phyloP scores from a whole-genome alignment of 1,140 invertebrate genomes.

The Drosophila willistoni region DNA sequence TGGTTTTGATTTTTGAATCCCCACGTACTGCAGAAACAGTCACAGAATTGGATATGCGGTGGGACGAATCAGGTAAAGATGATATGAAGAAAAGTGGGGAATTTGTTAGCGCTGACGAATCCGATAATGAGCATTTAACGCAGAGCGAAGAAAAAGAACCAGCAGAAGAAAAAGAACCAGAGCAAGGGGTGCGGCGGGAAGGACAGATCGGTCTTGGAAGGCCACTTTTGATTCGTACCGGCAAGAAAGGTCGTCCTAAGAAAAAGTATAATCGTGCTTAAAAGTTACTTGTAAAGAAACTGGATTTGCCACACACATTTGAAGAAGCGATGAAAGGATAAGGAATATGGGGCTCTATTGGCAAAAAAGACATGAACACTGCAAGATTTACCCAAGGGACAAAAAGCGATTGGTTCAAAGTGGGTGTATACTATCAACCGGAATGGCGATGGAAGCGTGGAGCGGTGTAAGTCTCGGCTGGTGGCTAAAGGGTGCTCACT shows the following conservation, averaged over 20 bases:
- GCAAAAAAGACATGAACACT: not conserved
- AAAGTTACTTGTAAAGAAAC: not conserved
- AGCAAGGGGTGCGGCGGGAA: no score
- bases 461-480: no score
- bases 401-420: no score
- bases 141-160: not conserved
- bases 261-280: not conserved
- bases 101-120: no score
- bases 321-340: not conserved
- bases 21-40: no score
- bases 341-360: not conserved
- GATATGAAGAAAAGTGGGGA: no score
- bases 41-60: no score
- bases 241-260: not conserved
- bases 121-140: no score
- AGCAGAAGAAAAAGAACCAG: not conserved
- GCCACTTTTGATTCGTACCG: not conserved
- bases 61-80: no score
- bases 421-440: conserved; percentile 3
- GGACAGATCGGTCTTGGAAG: not conserved
- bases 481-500: not conserved
- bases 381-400: no score
- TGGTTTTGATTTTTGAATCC: no score
- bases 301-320: not conserved
- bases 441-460: no score